Conservation (phyloP, 2,797 vertebrate genomes). For the Sebastes ruberrimus region DNA sequence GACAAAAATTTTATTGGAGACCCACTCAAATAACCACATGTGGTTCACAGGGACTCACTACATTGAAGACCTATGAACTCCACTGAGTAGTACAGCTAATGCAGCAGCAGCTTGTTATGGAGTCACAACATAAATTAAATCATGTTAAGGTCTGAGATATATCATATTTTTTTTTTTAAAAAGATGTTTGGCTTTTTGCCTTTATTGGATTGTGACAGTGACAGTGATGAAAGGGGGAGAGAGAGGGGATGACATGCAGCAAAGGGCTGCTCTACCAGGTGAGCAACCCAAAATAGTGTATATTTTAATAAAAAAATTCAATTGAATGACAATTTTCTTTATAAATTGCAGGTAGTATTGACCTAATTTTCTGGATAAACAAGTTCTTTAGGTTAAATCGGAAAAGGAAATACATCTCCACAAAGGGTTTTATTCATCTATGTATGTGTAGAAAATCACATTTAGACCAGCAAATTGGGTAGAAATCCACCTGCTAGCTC, state of each 20-base stretch:
- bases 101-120: not conserved
- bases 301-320: not conserved
- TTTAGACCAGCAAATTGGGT: conserved; percentile 60
- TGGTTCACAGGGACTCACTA: too few relatives aligned
- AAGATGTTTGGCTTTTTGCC: not conserved
- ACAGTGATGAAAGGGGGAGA: too few relatives aligned
- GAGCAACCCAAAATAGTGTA: not conserved
- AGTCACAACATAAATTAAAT: not conserved
- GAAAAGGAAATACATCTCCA: conserved; percentile 44
- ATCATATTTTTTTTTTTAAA: not conserved
- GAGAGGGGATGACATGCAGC: too few relatives aligned
- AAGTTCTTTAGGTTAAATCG: conserved; percentile 19
- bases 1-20: rapidly evolving
- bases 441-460: conserved; percentile 58
- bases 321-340: not conserved
- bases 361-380: conserved; percentile 33
- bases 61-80: not conserved
- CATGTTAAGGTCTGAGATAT: not conserved
- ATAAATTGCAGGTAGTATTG: not conserved
- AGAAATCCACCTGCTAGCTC: conserved; percentile 49
- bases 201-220: too few relatives aligned
- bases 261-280: too few relatives aligned
- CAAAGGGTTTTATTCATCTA: conserved; percentile 22
- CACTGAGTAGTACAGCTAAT: not conserved
- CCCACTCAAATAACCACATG: not conserved